phyloP scores from a whole-genome alignment of 1,140 invertebrate species.

The Bombus sibiricus region DNA sequence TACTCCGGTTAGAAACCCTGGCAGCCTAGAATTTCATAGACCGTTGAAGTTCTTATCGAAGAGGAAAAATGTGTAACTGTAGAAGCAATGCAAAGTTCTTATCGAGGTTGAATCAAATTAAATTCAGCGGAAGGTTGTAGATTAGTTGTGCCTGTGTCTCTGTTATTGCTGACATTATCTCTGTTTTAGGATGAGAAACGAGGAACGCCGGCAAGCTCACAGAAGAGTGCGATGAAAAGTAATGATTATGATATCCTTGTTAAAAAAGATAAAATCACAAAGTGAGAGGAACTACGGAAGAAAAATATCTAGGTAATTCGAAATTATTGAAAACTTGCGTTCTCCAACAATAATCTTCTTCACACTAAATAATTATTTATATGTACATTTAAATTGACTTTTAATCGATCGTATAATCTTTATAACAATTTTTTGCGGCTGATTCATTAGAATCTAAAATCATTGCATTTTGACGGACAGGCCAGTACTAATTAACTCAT shows the following conservation, averaged over 20 bases:
- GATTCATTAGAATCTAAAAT: not conserved
- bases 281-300: not conserved
- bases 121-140: conserved; percentile 40
- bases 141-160: not conserved
- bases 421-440: not conserved
- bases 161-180: conserved; percentile 50
- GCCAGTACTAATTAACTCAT: not conserved
- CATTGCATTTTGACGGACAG: not conserved
- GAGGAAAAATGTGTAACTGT: not conserved
- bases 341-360: not conserved
- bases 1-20: not conserved
- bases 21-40: too few species aligned
- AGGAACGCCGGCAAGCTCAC: conserved; percentile 32
- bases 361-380: not conserved
- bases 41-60: not conserved
- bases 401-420: not conserved
- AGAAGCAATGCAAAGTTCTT: conserved; percentile 3
- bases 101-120: conserved; percentile 47
- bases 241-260: conserved; percentile 48
- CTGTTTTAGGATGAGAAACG: conserved; percentile 19
- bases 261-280: conserved; percentile 30
- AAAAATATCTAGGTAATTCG: not conserved
- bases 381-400: not conserved
- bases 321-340: not conserved
- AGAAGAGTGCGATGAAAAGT: conserved; percentile 15